phyloP scores from a whole-genome alignment of 2,888 invertebrate genomes.

The Drosophila helvetica region DNA sequence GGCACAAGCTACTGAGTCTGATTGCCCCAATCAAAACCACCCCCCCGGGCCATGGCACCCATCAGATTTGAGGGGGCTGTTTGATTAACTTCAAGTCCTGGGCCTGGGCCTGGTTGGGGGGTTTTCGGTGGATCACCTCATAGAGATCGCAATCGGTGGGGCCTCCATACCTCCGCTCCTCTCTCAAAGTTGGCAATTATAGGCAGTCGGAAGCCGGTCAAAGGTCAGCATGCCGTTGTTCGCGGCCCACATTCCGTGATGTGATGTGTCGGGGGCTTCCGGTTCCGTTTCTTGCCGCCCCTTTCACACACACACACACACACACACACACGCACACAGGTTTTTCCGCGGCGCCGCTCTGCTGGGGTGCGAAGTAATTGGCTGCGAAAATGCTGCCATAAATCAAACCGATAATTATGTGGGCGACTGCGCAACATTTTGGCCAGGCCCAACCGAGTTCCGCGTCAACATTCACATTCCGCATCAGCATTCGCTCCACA shows the following conservation, averaged over 20 bases:
- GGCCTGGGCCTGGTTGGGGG: constrained; percentile 7
- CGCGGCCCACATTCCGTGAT: background rate
- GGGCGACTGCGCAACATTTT: constrained; percentile 69
- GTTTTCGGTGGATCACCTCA: background rate
- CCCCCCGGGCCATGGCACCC: no score
- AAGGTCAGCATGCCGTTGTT: background rate
- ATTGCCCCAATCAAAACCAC: no score
- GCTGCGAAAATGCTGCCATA: constrained; percentile 77
- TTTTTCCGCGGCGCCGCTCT: constrained; percentile 4
- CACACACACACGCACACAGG: background rate
- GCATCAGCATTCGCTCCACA: no score
- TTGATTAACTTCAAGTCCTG: constrained; percentile 12
- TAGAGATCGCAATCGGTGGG: background rate
- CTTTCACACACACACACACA: constrained; percentile 1
- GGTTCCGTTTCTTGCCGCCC: constrained; percentile 36
- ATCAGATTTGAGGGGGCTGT: background rate
- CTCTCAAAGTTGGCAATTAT: background rate
- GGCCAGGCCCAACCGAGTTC: constrained; percentile 25
- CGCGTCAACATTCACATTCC: background rate
- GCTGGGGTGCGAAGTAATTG: constrained; percentile 66
- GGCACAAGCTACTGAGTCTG: no score
- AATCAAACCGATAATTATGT: constrained; percentile 81
- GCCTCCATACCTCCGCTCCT: background rate
- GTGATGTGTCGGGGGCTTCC: constrained; percentile 27
- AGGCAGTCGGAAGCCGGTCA: background rate